These are phyloP conservation scores for Noctilio leporinus DNA, from an alignment of 2,113 vertebrate species.

Conservation along the genomic window DNA sequence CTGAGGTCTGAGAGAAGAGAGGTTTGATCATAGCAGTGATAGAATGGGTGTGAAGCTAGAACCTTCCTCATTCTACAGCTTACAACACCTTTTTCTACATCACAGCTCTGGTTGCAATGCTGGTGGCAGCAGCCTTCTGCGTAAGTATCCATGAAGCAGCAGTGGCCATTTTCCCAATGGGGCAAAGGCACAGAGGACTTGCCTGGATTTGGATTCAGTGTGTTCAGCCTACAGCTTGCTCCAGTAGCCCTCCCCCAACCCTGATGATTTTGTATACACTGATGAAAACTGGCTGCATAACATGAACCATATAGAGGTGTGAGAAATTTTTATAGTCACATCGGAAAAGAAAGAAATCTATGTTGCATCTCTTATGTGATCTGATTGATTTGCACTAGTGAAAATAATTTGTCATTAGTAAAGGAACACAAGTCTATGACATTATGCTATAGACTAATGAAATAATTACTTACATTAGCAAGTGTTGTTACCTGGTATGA, in stretches of 20 bases:
- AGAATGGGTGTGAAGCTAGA: background rate
- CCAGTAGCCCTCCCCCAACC: accelerated
- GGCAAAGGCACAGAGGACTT: background rate
- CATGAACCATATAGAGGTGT: background rate
- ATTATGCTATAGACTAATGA: background rate
- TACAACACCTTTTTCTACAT: background rate
- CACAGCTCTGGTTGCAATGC: background rate
- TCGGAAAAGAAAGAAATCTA: background rate
- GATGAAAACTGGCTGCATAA: background rate
- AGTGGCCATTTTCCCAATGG: background rate
- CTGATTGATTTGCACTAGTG: background rate
- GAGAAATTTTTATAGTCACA: background rate
- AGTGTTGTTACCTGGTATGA: background rate
- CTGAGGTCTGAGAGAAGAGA: background rate
- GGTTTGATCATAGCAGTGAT: background rate
- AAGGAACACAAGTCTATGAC: background rate
- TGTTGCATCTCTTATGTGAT: background rate
- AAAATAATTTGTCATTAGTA: background rate
- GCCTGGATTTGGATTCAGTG: background rate
- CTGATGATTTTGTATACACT: background rate
- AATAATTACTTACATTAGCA: background rate
- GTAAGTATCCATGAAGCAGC: background rate
- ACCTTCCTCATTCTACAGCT: background rate
- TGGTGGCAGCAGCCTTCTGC: background rate
- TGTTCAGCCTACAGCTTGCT: background rate